These are phyloP conservation scores for Tolypeutes matacus DNA, from an alignment of 2,797 vertebrate species.

Conservation along the genomic window DNA sequence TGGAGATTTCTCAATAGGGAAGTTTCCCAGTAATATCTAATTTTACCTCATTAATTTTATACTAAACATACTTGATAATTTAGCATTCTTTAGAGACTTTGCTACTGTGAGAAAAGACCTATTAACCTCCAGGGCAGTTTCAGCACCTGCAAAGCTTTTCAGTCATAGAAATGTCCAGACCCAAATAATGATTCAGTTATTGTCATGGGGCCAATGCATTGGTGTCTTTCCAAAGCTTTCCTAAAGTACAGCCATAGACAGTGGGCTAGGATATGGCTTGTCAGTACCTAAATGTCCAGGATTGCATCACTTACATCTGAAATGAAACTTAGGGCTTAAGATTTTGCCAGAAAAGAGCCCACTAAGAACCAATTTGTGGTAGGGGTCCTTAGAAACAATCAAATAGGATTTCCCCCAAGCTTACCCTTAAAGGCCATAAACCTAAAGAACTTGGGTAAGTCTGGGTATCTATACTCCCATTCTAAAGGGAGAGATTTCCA, in stretches of 20 bases:
- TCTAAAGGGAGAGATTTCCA: neutral
- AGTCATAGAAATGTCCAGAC: neutral
- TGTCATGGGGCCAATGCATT: neutral
- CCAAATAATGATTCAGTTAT: neutral
- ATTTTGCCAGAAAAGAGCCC: neutral
- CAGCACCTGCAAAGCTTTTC: neutral
- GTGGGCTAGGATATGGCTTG: neutral
- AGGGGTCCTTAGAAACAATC: neutral
- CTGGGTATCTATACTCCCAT: neutral
- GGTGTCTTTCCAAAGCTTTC: neutral
- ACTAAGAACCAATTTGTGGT: neutral
- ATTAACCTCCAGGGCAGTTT: neutral
- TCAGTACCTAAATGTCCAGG: neutral
- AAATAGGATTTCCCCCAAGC: neutral
- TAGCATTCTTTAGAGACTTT: neutral
- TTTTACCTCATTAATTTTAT: constrained; percentile 26
- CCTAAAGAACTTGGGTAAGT: neutral
- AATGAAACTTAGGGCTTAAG: neutral
- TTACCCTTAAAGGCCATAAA: neutral
- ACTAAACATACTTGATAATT: neutral
- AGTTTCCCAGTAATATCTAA: neutral
- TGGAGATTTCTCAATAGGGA: neutral
- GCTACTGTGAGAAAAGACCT: neutral
- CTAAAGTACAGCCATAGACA: neutral
- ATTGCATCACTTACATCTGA: neutral